Conservation (phyloP, 1,140 invertebrate genomes). For the Dicyema japonicum region DNA sequence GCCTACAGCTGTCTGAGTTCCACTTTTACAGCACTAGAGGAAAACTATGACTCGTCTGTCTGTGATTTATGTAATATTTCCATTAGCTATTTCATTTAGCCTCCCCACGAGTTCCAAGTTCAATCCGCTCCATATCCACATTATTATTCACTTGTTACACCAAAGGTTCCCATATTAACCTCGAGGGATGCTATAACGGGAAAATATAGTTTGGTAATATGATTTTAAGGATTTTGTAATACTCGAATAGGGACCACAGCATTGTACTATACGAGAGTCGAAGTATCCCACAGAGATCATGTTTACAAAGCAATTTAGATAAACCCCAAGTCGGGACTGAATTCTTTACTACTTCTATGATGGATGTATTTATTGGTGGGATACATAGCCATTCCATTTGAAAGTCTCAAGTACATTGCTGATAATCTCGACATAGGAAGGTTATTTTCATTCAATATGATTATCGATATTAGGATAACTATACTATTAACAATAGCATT, state of each 20-base stretch:
- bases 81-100: constrained; percentile 25
- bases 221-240: constrained; percentile 15
- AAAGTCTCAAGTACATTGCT: no score
- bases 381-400: no score
- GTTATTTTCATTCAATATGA: no score
- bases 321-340: constrained; percentile 19
- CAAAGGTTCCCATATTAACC: constrained; percentile 46
- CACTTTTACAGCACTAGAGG: constrained; percentile 29
- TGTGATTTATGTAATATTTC: constrained; percentile 45
- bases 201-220: constrained; percentile 25
- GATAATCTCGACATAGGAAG: no score
- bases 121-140: constrained; percentile 30
- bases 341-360: constrained; percentile 57
- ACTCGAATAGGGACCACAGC: constrained; percentile 18
- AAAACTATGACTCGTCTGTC: constrained; percentile 37
- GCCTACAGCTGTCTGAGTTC: constrained; percentile 53
- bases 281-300: constrained; percentile 18
- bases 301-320: constrained; percentile 19
- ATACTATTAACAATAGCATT: no score
- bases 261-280: constrained; percentile 17
- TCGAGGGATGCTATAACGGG: constrained; percentile 53
- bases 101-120: constrained; percentile 50
- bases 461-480: no score
- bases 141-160: constrained; percentile 59
- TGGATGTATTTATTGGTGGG: constrained; percentile 48